Percentiles rank a stretch among this genome's conserved stretches.
Conservation (phyloP, 2,113 vertebrate species). For the Ciconia stormi region DNA sequence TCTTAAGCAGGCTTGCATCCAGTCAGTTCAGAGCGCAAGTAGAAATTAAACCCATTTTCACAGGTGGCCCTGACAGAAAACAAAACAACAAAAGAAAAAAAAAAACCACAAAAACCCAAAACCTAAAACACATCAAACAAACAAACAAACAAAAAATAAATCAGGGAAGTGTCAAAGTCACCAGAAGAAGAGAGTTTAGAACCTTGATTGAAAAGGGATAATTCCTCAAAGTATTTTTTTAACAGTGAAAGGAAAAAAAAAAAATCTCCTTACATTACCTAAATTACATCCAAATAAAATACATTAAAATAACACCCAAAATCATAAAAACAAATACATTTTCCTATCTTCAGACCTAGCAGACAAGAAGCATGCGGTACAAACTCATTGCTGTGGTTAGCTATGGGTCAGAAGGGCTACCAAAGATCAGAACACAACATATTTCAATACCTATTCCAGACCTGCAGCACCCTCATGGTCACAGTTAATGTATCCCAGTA, state of each 20-base stretch:
- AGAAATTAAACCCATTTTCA: background rate
- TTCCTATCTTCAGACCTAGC: background rate
- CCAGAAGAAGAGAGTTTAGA: background rate
- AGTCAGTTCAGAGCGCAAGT: background rate
- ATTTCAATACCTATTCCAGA: background rate
- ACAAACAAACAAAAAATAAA: too few relatives aligned
- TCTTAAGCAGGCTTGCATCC: background rate
- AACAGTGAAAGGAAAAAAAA: background rate
- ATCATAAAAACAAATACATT: background rate
- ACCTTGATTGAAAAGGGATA: background rate
- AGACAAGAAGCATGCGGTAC: background rate
- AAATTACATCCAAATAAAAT: background rate
- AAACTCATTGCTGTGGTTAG: background rate
- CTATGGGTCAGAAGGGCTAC: background rate
- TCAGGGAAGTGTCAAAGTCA: background rate
- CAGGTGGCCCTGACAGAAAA: background rate
- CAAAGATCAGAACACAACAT: background rate
- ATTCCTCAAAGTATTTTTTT: background rate
- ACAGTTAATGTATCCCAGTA: background rate
- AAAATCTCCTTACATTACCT: background rate
- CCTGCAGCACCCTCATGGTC: rapidly evolving
- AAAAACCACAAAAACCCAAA: too few relatives aligned
- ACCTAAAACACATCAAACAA: too few relatives aligned
- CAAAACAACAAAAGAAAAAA: background rate
- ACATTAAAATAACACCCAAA: background rate